Conservation (phyloP, 2,888 invertebrate species). For the Stegophylla sp. region DNA sequence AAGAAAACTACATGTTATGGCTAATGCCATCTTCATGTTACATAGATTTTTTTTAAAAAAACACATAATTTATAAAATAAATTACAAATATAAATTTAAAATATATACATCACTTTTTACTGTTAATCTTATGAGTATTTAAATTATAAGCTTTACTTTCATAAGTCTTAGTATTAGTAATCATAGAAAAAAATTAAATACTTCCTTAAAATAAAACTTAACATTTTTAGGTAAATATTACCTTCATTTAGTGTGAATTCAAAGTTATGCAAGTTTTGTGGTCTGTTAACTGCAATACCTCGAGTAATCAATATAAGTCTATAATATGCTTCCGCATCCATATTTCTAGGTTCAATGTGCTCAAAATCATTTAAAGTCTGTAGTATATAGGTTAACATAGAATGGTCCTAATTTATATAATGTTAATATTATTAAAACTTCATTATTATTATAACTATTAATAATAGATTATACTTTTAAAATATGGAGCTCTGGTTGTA, state of each 20-base stretch:
- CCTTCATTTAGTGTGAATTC: constrained; percentile 66
- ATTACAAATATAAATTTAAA: too few relatives aligned
- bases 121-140: too few relatives aligned
- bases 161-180: too few relatives aligned
- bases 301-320: constrained; percentile 82
- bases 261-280: constrained; percentile 78
- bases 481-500: constrained; percentile 80
- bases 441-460: constrained; percentile 1
- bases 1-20: too few relatives aligned
- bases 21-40: too few relatives aligned
- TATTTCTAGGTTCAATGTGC: constrained; percentile 70
- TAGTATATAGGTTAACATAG: constrained; percentile 80
- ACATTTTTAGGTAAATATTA: too few relatives aligned
- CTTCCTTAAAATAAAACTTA: too few relatives aligned
- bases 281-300: constrained; percentile 83
- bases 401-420: constrained; percentile 74
- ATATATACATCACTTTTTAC: too few relatives aligned
- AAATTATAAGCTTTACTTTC: too few relatives aligned
- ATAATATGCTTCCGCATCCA: constrained; percentile 86
- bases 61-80: too few relatives aligned
- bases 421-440: constrained; percentile 2
- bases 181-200: too few relatives aligned
- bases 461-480: constrained; percentile 73
- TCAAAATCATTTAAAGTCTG: constrained; percentile 73
- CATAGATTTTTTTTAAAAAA: too few relatives aligned